phyloP scores from a whole-genome alignment of 2,888 invertebrate species.

The Standfussiana lucernea region DNA sequence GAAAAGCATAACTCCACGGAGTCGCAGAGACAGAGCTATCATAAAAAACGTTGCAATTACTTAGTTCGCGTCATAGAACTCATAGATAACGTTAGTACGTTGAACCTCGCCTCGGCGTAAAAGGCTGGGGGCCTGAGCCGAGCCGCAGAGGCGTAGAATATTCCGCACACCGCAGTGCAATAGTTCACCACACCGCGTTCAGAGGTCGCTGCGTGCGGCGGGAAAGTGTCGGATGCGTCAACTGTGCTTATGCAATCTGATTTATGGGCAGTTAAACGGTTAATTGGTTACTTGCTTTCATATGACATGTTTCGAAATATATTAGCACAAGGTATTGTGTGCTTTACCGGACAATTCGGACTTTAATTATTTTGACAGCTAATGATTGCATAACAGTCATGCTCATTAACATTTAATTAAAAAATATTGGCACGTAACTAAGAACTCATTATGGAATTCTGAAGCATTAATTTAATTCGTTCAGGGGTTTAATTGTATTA shows the following conservation, averaged over 20 bases:
- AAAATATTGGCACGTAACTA: constrained; percentile 3
- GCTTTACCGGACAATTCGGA: neutral
- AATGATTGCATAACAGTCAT: constrained; percentile 1
- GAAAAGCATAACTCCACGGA: constrained; percentile 50
- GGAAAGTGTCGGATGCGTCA: constrained; percentile 64
- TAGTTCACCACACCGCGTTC: constrained; percentile 65
- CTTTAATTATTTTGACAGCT: neutral
- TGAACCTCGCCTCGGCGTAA: constrained; percentile 62
- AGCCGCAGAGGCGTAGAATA: constrained; percentile 48
- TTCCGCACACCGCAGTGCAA: constrained; percentile 54
- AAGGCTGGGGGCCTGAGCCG: constrained; percentile 21
- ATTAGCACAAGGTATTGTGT: neutral
- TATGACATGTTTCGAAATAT: constrained; percentile 29
- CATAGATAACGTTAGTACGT: constrained; percentile 61
- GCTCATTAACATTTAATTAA: constrained; percentile 18
- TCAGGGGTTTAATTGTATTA: constrained; percentile 31
- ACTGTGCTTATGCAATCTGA: constrained; percentile 59
- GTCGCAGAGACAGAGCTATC: constrained; percentile 17
- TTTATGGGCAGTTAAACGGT: constrained; percentile 41
- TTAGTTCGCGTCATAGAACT: constrained; percentile 54
- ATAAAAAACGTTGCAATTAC: constrained; percentile 61
- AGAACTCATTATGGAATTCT: constrained; percentile 26
- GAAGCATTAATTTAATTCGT: constrained; percentile 8
- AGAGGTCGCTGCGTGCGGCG: constrained; percentile 67
- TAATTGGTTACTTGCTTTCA: constrained; percentile 43